phyloP scores from a whole-genome alignment of 2,797 vertebrate species.

The Dryobates pubescens region DNA sequence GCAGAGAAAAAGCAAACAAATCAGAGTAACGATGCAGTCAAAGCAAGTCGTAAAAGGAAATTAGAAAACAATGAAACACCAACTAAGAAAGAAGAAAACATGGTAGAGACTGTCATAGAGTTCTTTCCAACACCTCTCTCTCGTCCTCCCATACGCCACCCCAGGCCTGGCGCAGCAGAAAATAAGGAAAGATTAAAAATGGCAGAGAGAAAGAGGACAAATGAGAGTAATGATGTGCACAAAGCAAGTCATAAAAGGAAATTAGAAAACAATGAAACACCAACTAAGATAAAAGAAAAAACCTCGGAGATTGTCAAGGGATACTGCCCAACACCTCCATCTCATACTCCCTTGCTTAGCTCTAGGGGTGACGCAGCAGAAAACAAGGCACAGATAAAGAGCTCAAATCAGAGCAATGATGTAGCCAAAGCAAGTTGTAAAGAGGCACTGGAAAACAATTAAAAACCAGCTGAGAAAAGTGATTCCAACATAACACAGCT shows the following conservation, averaged over 20 bases:
- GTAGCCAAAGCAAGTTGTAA: constrained; percentile 36
- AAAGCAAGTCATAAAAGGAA: not conserved
- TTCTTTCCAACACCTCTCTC: no score
- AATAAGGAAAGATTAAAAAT: not conserved
- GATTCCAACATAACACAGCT: not conserved
- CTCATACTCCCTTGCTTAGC: no score
- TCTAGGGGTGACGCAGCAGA: no score
- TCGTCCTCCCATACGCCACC: not conserved
- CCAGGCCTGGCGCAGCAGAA: not conserved
- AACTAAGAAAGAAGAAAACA: no score
- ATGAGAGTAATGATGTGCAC: no score
- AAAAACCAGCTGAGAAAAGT: constrained; percentile 26
- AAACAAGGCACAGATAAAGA: no score
- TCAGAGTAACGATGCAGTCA: not conserved
- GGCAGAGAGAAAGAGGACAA: not conserved
- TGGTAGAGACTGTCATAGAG: no score
- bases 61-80: no score
- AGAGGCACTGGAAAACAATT: constrained; percentile 39
- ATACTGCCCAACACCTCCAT: no score
- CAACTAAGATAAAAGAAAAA: constrained; percentile 1
- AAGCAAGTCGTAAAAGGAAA: no score
- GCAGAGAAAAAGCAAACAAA: not conserved
- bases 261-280: constrained; percentile 25
- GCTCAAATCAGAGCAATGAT: not conserved
- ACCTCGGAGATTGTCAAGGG: no score